Percentiles rank a stretch among this genome's conserved stretches.
These are phyloP conservation scores for Paraescarpia echinospica DNA, from an alignment of 1,140 invertebrate genomes.

Conservation along the genomic window DNA sequence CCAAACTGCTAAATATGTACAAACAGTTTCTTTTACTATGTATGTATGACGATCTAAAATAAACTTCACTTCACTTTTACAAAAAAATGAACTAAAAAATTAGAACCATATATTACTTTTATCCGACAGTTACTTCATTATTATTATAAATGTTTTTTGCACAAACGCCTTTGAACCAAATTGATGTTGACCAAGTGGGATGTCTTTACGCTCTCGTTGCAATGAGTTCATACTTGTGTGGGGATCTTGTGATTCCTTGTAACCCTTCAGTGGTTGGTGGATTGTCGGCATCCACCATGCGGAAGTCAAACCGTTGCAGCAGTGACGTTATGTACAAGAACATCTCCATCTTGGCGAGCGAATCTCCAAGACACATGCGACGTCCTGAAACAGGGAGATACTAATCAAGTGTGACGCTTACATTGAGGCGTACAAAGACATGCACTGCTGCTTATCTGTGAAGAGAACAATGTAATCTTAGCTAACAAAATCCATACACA, in stretches of 20 bases:
- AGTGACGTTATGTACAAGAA: slow-evolving; percentile 36
- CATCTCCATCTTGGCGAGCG: slow-evolving; percentile 35
- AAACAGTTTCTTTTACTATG: too few species aligned
- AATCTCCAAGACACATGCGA: slow-evolving; percentile 36
- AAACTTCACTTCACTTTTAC: too few species aligned
- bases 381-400: slow-evolving; percentile 25
- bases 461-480: too few species aligned
- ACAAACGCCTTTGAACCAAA: too few species aligned
- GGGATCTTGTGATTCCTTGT: neutral
- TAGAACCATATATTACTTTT: too few species aligned
- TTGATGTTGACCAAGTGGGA: neutral
- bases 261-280: neutral
- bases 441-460: too few species aligned
- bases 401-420: neutral
- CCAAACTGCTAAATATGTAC: too few species aligned
- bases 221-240: neutral
- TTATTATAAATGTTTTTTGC: too few species aligned
- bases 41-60: too few species aligned
- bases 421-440: neutral
- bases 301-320: slow-evolving; percentile 35
- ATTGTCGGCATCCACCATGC: neutral
- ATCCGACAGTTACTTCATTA: too few species aligned
- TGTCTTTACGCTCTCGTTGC: neutral
- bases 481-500: neutral
- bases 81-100: too few species aligned